Base-by-base conservation (phyloP, 2,888 invertebrate genomes). In the Philhelius pedissequus region DNA sequence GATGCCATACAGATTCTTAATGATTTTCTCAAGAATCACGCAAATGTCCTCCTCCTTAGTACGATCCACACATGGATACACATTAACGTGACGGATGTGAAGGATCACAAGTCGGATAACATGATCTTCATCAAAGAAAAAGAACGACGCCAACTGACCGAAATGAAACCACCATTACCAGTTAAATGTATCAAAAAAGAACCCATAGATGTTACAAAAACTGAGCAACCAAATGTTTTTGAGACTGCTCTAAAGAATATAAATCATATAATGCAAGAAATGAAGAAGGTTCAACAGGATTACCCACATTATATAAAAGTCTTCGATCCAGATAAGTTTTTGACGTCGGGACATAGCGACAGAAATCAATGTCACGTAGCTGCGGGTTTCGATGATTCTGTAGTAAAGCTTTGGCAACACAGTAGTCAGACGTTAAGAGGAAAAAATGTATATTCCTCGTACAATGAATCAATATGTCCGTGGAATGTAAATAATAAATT, bases 41-140 rank as follows among this genome's bases (percentile, higher is more conserved):
- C 94, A 0, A 95, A 95, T 92, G 94, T 95, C 30, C 92, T 95
- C 66, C 90, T 95, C 66, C 93, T 95, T 89, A 95, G 95, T 92
- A 94, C 95, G 71, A 88, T 94, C 11, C 93, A 93, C 87, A 93
- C 93, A 5, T 94, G 94, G 94, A 93, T 94, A 82, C 94, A 94
- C 87, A 92, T 94, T 86, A 94, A 94, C 82, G 92, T 94, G 38
- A 92, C 92, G 79, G 93, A 92, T 90, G 88, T 90, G 15, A 89
- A 91, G 58, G 88, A 90, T 60, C 88, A 86, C 0, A 87, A 88
- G 13, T 88, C 80, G 0, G 84, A 84, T 32, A 75, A 70, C 13
- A 50, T 76, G 32, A 75, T 80, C 1, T 71, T 80, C 22, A 71
- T 84, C 3, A 80, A 75, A 30, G 76, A 79, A 48, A 75, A 75